phyloP scores from a whole-genome alignment of 2,888 invertebrate genomes.

The Ypsolopha scabrella region DNA sequence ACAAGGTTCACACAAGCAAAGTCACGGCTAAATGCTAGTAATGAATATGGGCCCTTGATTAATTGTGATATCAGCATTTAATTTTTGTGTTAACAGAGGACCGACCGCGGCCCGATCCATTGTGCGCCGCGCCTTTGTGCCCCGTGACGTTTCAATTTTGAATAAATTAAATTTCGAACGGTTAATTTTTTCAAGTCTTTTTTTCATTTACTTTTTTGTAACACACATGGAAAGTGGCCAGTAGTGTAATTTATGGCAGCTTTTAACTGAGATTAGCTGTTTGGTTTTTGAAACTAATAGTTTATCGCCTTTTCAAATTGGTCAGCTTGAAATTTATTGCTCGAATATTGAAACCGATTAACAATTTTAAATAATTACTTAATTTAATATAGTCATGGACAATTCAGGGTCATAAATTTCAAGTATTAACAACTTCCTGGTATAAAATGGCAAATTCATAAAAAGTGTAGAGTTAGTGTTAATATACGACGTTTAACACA shows the following conservation, averaged over 20 bases:
- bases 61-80: conserved; percentile 72
- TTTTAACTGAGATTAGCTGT: conserved; percentile 43
- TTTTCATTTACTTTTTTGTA: conserved; percentile 37
- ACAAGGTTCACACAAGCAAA: no score
- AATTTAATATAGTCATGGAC: no score
- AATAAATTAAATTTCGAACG: conserved; percentile 71
- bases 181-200: conserved; percentile 40
- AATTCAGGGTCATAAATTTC: no score
- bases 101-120: conserved; percentile 25
- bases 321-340: conserved; percentile 7
- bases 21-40: conserved; percentile 9
- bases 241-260: conserved; percentile 60
- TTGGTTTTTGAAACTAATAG: conserved; percentile 19
- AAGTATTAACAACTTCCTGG: no score
- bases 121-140: conserved; percentile 58
- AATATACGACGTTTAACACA: no score
- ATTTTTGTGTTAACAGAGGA: conserved; percentile 67
- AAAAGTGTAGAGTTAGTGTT: no score
- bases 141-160: conserved; percentile 70
- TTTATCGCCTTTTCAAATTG: no score
- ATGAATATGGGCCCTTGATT: conserved; percentile 68
- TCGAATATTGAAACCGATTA: no score
- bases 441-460: no score
- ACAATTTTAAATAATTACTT: no score
- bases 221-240: conserved; percentile 36